phyloP scores from a whole-genome alignment of 2,797 vertebrate species.

The Ptychadena robeensis region DNA sequence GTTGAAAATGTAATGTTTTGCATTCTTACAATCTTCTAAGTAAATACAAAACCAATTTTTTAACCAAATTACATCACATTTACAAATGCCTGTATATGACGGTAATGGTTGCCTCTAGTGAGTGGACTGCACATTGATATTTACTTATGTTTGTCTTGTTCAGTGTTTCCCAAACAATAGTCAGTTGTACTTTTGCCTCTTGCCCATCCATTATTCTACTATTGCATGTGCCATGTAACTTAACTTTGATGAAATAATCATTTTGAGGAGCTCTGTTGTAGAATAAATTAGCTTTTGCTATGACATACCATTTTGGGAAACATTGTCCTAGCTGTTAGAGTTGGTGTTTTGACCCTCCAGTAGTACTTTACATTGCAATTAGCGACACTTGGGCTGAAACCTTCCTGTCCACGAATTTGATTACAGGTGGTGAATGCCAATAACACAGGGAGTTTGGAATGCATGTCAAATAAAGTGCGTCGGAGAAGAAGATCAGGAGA shows the following conservation, averaged over 20 bases:
- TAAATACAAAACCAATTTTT: no score
- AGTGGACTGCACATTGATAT: not conserved
- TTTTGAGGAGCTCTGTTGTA: no score
- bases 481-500: constrained; percentile 69
- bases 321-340: not conserved
- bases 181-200: not conserved
- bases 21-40: no score
- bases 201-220: not conserved
- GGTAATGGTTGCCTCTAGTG: not conserved
- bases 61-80: no score
- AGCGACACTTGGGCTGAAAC: constrained; percentile 49
- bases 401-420: constrained; percentile 63
- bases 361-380: constrained; percentile 15
- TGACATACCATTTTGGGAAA: not conserved
- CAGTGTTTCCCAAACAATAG: not conserved
- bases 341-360: constrained; percentile 15
- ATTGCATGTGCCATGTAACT: not conserved
- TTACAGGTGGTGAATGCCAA: constrained; percentile 71
- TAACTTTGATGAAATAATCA: no score
- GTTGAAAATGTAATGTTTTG: no score
- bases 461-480: constrained; percentile 66
- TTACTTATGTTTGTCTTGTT: not conserved
- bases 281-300: no score
- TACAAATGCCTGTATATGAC: no score
- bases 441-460: constrained; percentile 69